Percentiles rank a stretch among this genome's conserved stretches.
Conservation (phyloP, 2,797 vertebrate species). For the Ibycter americanus region DNA sequence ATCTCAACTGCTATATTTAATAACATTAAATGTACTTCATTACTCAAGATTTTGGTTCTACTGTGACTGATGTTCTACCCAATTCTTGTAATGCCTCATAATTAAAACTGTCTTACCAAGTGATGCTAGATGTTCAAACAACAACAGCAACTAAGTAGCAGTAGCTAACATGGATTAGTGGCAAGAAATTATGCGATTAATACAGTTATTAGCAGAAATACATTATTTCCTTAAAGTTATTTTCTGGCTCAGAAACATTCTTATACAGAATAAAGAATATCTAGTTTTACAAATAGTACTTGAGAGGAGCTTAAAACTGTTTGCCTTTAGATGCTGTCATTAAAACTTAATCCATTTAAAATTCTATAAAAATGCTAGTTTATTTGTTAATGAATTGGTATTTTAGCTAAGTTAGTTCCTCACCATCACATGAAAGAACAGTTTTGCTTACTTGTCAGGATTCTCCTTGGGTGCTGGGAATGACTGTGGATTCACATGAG, state of each 20-base stretch:
- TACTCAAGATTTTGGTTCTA: not conserved
- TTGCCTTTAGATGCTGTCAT: not conserved
- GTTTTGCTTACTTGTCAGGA: slow-evolving; percentile 82
- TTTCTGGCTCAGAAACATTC: not conserved
- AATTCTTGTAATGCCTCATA: not conserved
- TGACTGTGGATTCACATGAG: slow-evolving; percentile 86
- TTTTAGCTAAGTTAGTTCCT: not conserved
- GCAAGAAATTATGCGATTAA: not conserved
- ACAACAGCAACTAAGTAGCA: not conserved
- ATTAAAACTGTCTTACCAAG: not conserved
- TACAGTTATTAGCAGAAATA: not conserved
- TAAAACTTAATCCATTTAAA: not conserved
- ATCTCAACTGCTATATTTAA: not conserved
- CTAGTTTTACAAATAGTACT: not conserved
- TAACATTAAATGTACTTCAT: not conserved
- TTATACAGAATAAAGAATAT: not conserved
- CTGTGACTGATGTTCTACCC: not conserved
- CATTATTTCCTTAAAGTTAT: not conserved
- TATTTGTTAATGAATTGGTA: not conserved
- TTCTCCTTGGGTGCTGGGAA: slow-evolving; percentile 83
- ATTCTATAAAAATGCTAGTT: not conserved
- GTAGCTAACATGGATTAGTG: not conserved
- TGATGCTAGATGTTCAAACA: not conserved
- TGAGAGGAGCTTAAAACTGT: not conserved
- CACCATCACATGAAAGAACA: not conserved